Conservation (phyloP, 2,888 invertebrate species). For the Trimorus sp. region DNA sequence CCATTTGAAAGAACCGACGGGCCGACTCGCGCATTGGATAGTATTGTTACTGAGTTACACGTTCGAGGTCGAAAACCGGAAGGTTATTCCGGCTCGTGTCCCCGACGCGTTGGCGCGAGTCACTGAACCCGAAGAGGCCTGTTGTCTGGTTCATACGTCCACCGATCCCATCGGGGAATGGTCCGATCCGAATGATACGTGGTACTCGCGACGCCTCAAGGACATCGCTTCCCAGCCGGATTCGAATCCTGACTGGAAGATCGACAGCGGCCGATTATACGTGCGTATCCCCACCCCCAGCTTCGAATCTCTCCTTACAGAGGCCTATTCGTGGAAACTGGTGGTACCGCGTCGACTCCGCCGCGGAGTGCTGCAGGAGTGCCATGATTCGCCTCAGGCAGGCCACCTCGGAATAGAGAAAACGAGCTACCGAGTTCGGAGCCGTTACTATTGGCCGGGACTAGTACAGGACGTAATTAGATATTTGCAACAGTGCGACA, state of each 20-base stretch:
- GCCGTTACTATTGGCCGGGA: constrained; percentile 24
- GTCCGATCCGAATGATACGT: background rate
- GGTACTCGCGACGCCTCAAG: background rate
- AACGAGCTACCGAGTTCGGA: constrained; percentile 1
- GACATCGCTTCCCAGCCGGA: background rate
- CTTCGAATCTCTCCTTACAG: too few relatives aligned
- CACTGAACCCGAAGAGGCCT: background rate
- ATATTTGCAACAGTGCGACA: constrained; percentile 15
- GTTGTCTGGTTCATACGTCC: too few relatives aligned
- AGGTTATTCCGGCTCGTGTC: background rate
- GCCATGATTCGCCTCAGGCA: constrained; percentile 17
- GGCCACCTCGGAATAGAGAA: constrained; percentile 18
- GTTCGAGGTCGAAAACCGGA: background rate
- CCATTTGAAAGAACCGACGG: constrained; percentile 62
- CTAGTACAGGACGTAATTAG: constrained; percentile 12
- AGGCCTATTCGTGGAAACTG: too few relatives aligned
- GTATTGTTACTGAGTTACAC: background rate
- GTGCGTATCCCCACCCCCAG: too few relatives aligned
- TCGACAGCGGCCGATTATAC: background rate
- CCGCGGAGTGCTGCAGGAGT: background rate
- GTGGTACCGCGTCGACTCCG: too few relatives aligned
- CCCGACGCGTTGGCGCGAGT: background rate
- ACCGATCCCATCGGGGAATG: background rate
- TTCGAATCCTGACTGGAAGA: background rate
- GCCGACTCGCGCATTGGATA: constrained; percentile 57